Conservation (phyloP, 2,113 vertebrate genomes). For the Hippocampus zosterae region DNA sequence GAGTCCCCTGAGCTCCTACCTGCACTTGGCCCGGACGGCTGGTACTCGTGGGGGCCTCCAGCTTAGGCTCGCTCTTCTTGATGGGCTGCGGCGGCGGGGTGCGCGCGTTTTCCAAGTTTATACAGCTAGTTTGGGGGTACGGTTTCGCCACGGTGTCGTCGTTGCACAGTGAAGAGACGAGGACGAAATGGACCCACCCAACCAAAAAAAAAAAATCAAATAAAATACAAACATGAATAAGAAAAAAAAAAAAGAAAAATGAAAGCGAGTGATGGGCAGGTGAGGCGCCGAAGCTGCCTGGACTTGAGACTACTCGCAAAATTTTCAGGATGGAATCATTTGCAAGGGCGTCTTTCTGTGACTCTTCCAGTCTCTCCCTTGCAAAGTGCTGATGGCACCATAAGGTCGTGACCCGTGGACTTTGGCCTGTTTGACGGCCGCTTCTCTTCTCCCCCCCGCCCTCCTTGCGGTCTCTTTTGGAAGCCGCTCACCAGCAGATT, state of each 20-base stretch:
- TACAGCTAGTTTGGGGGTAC: constrained; percentile 77
- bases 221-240: constrained; percentile 17
- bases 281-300: constrained; percentile 10
- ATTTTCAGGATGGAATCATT: neutral
- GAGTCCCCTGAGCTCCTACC: constrained; percentile 73
- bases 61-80: constrained; percentile 83
- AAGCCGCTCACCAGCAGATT: too few species aligned
- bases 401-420: too few species aligned
- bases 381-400: too few species aligned
- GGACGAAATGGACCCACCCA: constrained; percentile 23
- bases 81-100: constrained; percentile 81
- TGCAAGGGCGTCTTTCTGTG: too few species aligned
- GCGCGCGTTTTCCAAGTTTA: constrained; percentile 83
- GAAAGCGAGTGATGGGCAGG: constrained; percentile 59
- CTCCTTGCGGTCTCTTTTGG: too few species aligned
- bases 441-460: too few species aligned
- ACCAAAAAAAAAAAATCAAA: constrained; percentile 41
- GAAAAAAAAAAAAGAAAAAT: constrained; percentile 46
- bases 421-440: too few species aligned
- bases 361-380: too few species aligned
- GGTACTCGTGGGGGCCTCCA: constrained; percentile 82
- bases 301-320: neutral
- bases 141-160: constrained; percentile 38
- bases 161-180: constrained; percentile 39
- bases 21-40: constrained; percentile 82